Conservation (phyloP, 92 coral and sea anemone genomes). For the Epizoanthus ramosus region DNA sequence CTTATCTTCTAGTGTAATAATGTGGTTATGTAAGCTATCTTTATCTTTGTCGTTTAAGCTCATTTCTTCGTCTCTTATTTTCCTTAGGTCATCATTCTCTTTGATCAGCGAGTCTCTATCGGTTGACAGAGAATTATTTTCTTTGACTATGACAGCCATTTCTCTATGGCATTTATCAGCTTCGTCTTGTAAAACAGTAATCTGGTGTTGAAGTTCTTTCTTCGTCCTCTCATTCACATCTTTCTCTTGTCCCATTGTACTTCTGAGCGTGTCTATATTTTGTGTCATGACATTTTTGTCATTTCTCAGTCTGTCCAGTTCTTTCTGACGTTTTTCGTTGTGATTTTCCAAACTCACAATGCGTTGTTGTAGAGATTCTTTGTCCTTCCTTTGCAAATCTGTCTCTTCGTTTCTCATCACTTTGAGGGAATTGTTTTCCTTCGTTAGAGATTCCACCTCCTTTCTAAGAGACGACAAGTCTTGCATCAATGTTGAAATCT, state of each 20-base stretch:
- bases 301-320: slow-evolving; percentile 11
- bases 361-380: slow-evolving; percentile 12
- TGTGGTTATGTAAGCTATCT: slow-evolving; percentile 18
- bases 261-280: slow-evolving; percentile 53
- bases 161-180: slow-evolving; percentile 41
- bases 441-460: slow-evolving; percentile 29
- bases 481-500: slow-evolving; percentile 6
- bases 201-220: slow-evolving; percentile 53
- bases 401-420: slow-evolving; percentile 27
- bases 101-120: slow-evolving; percentile 26
- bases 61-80: slow-evolving; percentile 13
- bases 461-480: slow-evolving; percentile 40
- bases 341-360: neutral
- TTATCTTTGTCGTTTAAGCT: slow-evolving; percentile 21
- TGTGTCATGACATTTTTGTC: slow-evolving; percentile 61
- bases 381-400: slow-evolving; percentile 8
- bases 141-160: slow-evolving; percentile 23
- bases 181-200: slow-evolving; percentile 61
- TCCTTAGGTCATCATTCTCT: slow-evolving; percentile 31
- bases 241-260: slow-evolving; percentile 62
- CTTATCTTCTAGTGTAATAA: slow-evolving; percentile 14
- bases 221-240: slow-evolving; percentile 42
- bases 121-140: slow-evolving; percentile 24
- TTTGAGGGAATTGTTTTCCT: slow-evolving; percentile 40
- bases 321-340: slow-evolving; percentile 35